Percentiles rank a stretch among this genome's conserved stretches.
phyloP scores from a whole-genome alignment of 2,888 invertebrate genomes.

The Synergus japonicus region DNA sequence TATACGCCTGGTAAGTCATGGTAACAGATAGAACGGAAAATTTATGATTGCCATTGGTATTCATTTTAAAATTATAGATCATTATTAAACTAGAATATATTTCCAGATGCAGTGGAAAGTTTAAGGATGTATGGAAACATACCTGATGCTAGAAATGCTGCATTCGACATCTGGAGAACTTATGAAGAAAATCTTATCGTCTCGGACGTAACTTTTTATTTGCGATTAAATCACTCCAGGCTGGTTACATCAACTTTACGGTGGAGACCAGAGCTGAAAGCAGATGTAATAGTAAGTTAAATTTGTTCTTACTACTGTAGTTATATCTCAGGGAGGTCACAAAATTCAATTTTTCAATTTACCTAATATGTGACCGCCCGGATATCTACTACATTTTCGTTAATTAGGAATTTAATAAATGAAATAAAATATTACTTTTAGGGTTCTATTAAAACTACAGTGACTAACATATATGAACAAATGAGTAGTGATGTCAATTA shows the following conservation, averaged over 20 bases:
- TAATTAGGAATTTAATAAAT: slow-evolving; percentile 1
- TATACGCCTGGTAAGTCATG: slow-evolving; percentile 80
- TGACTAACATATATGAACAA: slow-evolving; percentile 78
- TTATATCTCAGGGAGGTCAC: too few species aligned
- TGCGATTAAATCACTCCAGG: slow-evolving; percentile 90
- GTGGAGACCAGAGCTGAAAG: slow-evolving; percentile 88
- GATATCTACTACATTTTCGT: background rate
- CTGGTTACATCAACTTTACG: slow-evolving; percentile 87
- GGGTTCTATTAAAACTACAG: slow-evolving; percentile 66
- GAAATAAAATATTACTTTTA: background rate
- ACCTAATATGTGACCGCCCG: too few species aligned
- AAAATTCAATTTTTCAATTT: too few species aligned
- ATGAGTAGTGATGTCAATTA: slow-evolving; percentile 79
- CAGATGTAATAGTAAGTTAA: slow-evolving; percentile 79
- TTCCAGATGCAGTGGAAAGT: slow-evolving; percentile 82
- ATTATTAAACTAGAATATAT: slow-evolving; percentile 24
- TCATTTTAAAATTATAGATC: background rate
- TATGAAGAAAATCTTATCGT: slow-evolving; percentile 87
- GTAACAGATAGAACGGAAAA: background rate
- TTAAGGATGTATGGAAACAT: slow-evolving; percentile 87
- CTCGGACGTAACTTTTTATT: slow-evolving; percentile 87
- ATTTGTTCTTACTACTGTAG: background rate
- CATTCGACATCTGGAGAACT: slow-evolving; percentile 88
- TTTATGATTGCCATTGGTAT: background rate
- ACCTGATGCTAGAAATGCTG: slow-evolving; percentile 87